Conservation (phyloP, 2,113 vertebrate species). For the Pterophyllum scalare region DNA sequence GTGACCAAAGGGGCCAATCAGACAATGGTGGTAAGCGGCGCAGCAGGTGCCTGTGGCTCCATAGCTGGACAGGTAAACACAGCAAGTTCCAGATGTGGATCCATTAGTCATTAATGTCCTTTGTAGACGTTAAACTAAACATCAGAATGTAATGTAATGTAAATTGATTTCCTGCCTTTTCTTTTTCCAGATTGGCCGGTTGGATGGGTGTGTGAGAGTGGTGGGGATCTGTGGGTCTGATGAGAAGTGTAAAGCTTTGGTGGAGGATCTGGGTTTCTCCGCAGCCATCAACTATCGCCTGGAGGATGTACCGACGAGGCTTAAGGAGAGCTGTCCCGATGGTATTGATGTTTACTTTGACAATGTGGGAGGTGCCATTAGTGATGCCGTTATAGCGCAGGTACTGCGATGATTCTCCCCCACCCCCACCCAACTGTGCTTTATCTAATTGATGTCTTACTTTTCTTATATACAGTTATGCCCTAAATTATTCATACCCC, state of each 20-base stretch:
- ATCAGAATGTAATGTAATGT: neutral
- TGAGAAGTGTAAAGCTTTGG: slow-evolving; percentile 88
- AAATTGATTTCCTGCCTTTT: neutral
- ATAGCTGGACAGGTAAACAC: slow-evolving; percentile 91
- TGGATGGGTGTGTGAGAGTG: slow-evolving; percentile 90
- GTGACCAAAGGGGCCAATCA: slow-evolving; percentile 86
- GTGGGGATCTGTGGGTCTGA: slow-evolving; percentile 94
- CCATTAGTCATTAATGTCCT: accelerated
- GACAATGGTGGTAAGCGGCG: slow-evolving; percentile 95
- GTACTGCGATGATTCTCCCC: no score
- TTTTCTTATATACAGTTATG: neutral
- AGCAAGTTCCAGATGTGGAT: neutral
- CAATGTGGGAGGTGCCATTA: slow-evolving; percentile 93
- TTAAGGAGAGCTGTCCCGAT: slow-evolving; percentile 84
- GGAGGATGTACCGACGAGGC: slow-evolving; percentile 79
- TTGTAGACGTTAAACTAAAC: neutral
- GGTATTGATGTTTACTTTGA: slow-evolving; percentile 97
- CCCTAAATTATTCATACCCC: neutral
- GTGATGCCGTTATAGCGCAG: slow-evolving; percentile 87
- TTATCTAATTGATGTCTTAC: neutral
- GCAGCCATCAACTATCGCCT: slow-evolving; percentile 90
- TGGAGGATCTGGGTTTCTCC: slow-evolving; percentile 89
- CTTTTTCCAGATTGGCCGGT: slow-evolving; percentile 83
- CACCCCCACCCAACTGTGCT: no score
- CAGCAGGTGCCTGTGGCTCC: slow-evolving; percentile 94